Conservation (phyloP, 2,113 vertebrate species). For the Bombycilla garrulus region DNA sequence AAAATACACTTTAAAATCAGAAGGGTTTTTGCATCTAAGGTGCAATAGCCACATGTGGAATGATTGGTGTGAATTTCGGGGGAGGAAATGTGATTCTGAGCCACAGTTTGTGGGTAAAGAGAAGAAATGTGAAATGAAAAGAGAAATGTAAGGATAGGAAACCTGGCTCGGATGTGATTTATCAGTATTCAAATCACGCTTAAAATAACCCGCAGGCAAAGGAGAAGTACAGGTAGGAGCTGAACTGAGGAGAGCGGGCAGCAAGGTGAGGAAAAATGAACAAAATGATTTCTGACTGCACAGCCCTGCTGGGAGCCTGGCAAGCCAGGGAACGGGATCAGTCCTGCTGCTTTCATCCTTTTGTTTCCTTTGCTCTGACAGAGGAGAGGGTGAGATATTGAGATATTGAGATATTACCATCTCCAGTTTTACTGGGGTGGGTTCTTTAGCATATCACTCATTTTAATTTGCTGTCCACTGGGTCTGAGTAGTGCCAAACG, state of each 20-base stretch:
- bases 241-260: not conserved
- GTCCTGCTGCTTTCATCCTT: not conserved
- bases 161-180: not conserved
- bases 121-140: not conserved
- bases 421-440: not conserved
- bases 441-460: rapidly evolving
- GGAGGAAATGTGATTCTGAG: not conserved
- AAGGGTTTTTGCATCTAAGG: not conserved
- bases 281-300: not conserved
- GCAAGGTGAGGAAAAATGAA: not conserved
- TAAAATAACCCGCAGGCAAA: not conserved
- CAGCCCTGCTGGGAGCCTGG: not conserved
- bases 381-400: not conserved
- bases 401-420: not conserved
- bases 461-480: not conserved
- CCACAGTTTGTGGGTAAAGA: not conserved
- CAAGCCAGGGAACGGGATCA: not conserved
- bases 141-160: not conserved
- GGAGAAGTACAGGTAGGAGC: not conserved
- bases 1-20: not conserved
- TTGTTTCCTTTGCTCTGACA: not conserved
- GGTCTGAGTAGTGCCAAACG: not conserved
- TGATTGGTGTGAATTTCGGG: not conserved
- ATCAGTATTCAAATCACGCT: not conserved
- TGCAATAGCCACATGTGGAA: not conserved